Conservation (phyloP, 2,888 invertebrate species). For the Pterostichus niger region DNA sequence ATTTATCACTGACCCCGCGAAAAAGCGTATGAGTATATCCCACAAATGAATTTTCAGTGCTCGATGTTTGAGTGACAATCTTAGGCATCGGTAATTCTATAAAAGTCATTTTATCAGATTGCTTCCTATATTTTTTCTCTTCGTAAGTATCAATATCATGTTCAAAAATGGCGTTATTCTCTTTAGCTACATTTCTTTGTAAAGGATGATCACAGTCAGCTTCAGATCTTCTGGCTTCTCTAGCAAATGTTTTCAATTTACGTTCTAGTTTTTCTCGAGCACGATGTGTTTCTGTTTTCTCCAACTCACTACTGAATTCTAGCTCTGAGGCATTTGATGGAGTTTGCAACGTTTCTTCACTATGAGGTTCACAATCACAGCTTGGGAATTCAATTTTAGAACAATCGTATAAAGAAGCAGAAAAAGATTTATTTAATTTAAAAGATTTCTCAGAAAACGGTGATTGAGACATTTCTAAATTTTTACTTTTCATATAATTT, state of each 20-base stretch:
- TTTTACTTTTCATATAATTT: slow-evolving; percentile 88
- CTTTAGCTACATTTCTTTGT: slow-evolving; percentile 34
- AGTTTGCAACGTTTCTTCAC: slow-evolving; percentile 83
- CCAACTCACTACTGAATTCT: slow-evolving; percentile 78
- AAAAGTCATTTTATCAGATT: slow-evolving; percentile 76
- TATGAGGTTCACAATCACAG: slow-evolving; percentile 77
- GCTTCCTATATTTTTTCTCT: slow-evolving; percentile 68
- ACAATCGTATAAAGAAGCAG: slow-evolving; percentile 65
- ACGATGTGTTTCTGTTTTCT: slow-evolving; percentile 76
- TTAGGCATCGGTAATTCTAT: slow-evolving; percentile 82
- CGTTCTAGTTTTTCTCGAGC: slow-evolving; percentile 67
- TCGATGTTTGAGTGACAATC: slow-evolving; percentile 6
- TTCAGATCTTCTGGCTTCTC: slow-evolving; percentile 56
- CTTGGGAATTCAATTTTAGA: slow-evolving; percentile 71
- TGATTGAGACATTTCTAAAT: slow-evolving; percentile 82
- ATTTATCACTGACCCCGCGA: slow-evolving; percentile 83
- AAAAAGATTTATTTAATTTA: slow-evolving; percentile 76
- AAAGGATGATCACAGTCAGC: slow-evolving; percentile 55
- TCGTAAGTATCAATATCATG: slow-evolving; percentile 68
- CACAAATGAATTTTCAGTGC: slow-evolving; percentile 52
- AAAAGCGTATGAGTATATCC: slow-evolving; percentile 82
- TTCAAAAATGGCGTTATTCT: slow-evolving; percentile 68
- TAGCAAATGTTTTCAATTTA: slow-evolving; percentile 29
- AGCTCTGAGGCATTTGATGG: slow-evolving; percentile 90
- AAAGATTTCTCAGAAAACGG: slow-evolving; percentile 81